phyloP scores from a whole-genome alignment of 2,113 vertebrate genomes.

The Peromyscus polionotus region DNA sequence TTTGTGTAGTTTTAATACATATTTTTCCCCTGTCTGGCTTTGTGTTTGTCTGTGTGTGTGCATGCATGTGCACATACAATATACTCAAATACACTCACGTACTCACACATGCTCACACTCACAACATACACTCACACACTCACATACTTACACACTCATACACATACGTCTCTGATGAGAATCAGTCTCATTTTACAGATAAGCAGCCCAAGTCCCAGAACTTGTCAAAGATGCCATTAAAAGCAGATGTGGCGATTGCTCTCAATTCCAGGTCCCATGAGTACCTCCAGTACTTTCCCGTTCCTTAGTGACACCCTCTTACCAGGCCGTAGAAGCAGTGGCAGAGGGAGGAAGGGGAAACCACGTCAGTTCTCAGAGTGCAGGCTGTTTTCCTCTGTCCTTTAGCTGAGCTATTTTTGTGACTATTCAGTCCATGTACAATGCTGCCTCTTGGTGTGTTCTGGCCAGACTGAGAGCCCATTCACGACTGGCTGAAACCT shows the following conservation, averaged over 20 bases:
- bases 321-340: constrained; percentile 55
- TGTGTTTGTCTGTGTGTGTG: background rate
- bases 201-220: background rate
- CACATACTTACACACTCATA: background rate
- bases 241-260: background rate
- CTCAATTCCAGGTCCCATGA: background rate
- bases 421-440: constrained; percentile 58
- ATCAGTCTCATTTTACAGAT: background rate
- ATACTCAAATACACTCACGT: background rate
- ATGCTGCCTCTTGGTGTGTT: constrained; percentile 31
- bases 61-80: background rate
- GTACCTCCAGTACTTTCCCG: background rate
- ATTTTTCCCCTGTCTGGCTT: background rate
- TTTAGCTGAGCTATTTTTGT: constrained; percentile 76
- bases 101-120: background rate
- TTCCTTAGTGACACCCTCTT: background rate
- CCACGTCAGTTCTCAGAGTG: constrained; percentile 51
- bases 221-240: background rate
- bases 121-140: background rate
- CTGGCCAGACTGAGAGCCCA: constrained; percentile 37
- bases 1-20: background rate
- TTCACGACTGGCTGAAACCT: background rate
- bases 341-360: constrained; percentile 43
- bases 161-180: background rate
- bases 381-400: constrained; percentile 10